Evolutionary conservation across 2,113 vertebrate genomes (phyloP).

Genomic region (Dolichallabes microphthalmus): DNA sequence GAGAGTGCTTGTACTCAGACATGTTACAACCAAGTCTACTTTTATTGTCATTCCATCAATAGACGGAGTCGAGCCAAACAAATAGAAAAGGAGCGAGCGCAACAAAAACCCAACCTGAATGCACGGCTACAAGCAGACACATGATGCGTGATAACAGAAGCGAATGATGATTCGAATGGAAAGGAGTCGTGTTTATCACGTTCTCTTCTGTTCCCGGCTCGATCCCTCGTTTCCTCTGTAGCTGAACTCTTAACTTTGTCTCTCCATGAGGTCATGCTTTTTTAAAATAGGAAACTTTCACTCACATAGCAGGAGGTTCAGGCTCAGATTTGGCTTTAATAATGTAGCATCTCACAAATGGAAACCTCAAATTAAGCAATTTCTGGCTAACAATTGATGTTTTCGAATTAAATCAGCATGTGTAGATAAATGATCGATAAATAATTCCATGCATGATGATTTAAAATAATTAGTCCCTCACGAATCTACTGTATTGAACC

Average conservation of each 20-base stretch:
- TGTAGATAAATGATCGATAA: neutral
- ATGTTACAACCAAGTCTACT: neutral
- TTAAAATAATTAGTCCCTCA: neutral
- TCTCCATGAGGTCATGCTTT: conserved; percentile 42
- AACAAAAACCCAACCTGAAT: neutral
- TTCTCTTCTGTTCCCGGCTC: neutral
- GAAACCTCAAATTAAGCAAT: neutral
- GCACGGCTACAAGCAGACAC: neutral
- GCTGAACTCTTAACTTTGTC: conserved; percentile 17
- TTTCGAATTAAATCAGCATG: neutral
- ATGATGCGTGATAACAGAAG: neutral
- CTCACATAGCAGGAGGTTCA: conserved; percentile 10
- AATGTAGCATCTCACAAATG: neutral
- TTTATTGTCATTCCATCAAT: neutral
- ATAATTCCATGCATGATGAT: neutral
- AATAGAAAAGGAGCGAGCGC: neutral
- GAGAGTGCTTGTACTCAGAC: neutral
- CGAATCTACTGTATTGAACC: neutral
- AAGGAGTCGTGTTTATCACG: neutral
- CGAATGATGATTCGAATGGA: neutral
- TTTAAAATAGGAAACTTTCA: neutral
- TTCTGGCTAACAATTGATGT: neutral
- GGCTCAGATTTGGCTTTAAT: neutral
- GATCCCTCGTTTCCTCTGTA: conserved; percentile 10
- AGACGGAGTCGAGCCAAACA: neutral